Base-by-base conservation (phyloP, 2,113 vertebrate genomes). In the Campylorhamphus procurvoides region DNA sequence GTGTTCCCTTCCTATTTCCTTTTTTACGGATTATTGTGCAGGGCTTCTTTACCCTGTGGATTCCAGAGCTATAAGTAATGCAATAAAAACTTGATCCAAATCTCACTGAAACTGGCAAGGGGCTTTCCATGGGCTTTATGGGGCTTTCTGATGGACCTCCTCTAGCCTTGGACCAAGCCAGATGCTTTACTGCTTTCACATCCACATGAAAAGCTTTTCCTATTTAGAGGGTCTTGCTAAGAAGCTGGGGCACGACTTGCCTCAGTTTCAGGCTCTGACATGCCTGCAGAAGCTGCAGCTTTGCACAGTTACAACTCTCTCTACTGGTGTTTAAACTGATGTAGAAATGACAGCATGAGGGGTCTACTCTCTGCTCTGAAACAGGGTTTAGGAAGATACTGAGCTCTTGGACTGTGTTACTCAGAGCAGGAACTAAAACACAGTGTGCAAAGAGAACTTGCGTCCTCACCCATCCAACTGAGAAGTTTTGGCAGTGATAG, bases 41-140 rank as follows among this genome's bases (percentile, higher is more conserved):
- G 71, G 80, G 39, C 73, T 94, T 77, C 52, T 95, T 93, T 93
- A 86, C 86, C 94, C 76, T 92, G 89, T 87, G 87, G 86, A 94
- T 97, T 94, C 91, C 94, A 94, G 78, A 94, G 59, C 58, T 94
- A 6, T 82, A 94, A 87, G 91, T 93, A 96, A 87, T 91, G 93
- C 63, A 94, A 82, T 96, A 87, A 95, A 94, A 85, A 5, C 37
- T 55, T 73, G 50, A 90, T 79, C 75, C 84, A 83, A 40, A 91
- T 89, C 63, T 60, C 73, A 73, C 28, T 85, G 71, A 91, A 82
- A 89, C 28, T 64, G 28, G 29, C 27, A 79, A 80, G 37, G 83
- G 62, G 27, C 58, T 94, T 87, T 94, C 81, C 42, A 15, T 35
- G 72, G 71, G 63, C 81, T 96, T 93, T 94, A 69, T 16, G 25